Conservation (phyloP, 2,113 vertebrate genomes). For the Blennius ocellaris region DNA sequence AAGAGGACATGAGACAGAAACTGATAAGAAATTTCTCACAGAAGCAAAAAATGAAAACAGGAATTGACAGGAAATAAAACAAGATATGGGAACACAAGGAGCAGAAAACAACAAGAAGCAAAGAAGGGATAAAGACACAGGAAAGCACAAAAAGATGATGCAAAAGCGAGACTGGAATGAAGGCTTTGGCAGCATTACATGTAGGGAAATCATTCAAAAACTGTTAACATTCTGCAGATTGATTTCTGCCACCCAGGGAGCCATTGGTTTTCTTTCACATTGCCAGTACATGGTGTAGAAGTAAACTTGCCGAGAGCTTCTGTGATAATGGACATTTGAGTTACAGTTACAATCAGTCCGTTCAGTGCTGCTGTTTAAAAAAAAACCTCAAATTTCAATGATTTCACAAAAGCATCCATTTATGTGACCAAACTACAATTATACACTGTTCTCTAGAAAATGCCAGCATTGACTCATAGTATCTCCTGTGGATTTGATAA, state of each 20-base stretch:
- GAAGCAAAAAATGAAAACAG: too few species aligned
- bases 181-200: not conserved
- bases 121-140: too few species aligned
- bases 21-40: too few species aligned
- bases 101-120: too few species aligned
- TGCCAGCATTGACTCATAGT: not conserved
- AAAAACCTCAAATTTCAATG: slow-evolving; percentile 4
- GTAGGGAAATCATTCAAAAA: slow-evolving; percentile 10
- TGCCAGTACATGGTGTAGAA: slow-evolving; percentile 18
- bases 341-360: not conserved
- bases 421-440: not conserved
- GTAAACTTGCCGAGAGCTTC: slow-evolving; percentile 11
- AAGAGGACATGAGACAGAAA: too few species aligned
- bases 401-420: not conserved
- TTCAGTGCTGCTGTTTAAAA: not conserved
- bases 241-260: slow-evolving; percentile 20
- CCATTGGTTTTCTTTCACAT: slow-evolving; percentile 22
- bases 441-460: not conserved
- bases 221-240: slow-evolving; percentile 19
- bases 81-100: too few species aligned
- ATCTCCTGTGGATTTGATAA: not conserved
- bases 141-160: too few species aligned
- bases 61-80: too few species aligned
- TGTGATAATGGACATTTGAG: not conserved
- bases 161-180: too few species aligned